Conservation (phyloP, 1,140 invertebrate genomes). For the Drosophila arizonae region DNA sequence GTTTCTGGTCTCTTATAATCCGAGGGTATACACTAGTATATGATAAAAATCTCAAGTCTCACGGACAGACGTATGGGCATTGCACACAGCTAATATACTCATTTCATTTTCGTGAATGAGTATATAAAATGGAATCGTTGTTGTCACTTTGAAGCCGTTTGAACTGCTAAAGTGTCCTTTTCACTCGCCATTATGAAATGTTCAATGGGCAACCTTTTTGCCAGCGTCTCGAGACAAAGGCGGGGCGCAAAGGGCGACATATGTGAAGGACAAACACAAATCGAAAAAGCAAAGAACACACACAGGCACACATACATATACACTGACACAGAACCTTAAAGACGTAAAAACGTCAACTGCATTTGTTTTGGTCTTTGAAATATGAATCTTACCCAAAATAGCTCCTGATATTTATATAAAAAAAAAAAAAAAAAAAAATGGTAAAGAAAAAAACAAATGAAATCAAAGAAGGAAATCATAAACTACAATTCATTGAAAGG, state of each 20-base stretch:
- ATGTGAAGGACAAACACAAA: slow-evolving; percentile 50
- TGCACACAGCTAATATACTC: too few relatives aligned
- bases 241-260: neutral
- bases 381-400: slow-evolving; percentile 57
- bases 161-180: slow-evolving; percentile 69
- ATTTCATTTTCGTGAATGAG: too few relatives aligned
- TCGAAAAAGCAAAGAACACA: slow-evolving; percentile 46
- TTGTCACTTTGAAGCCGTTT: slow-evolving; percentile 67
- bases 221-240: neutral
- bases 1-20: too few relatives aligned
- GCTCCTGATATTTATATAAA: slow-evolving; percentile 22
- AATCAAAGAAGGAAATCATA: slow-evolving; percentile 41
- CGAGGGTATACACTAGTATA: too few relatives aligned
- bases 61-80: too few relatives aligned
- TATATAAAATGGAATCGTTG: slow-evolving; percentile 40
- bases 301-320: slow-evolving; percentile 43
- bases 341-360: slow-evolving; percentile 75
- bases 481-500: slow-evolving; percentile 61
- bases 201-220: slow-evolving; percentile 39
- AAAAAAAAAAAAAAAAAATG: neutral
- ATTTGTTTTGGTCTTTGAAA: slow-evolving; percentile 67
- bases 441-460: too few relatives aligned
- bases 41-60: too few relatives aligned
- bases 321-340: slow-evolving; percentile 65
- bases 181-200: slow-evolving; percentile 57